These are phyloP conservation scores for Euwallacea similis DNA, from an alignment of 1,140 invertebrate genomes.

Conservation along the genomic window DNA sequence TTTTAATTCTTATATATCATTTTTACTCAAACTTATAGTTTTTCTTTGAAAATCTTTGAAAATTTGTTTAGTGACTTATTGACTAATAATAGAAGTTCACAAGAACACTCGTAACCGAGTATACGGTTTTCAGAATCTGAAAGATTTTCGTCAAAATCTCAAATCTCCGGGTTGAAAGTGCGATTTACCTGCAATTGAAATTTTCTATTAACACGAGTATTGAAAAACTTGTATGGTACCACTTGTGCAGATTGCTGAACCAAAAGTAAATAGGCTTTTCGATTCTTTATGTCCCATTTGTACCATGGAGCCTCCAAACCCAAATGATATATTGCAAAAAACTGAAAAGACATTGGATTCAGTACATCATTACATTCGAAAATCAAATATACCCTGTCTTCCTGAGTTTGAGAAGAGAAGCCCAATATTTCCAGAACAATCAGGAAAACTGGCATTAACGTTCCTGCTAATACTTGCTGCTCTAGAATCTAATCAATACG, in stretches of 20 bases:
- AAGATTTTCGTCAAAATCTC: not conserved
- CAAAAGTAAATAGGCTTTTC: constrained; percentile 7
- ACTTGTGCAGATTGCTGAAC: not conserved
- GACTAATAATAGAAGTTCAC: not conserved
- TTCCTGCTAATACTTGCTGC: not conserved
- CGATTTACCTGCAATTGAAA: constrained; percentile 9
- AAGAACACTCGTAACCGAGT: not conserved
- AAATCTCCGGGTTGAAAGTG: not conserved
- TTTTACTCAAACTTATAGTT: too few species aligned
- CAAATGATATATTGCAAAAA: not conserved
- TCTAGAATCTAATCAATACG: not conserved
- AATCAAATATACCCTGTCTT: constrained; percentile 1
- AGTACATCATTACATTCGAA: too few species aligned
- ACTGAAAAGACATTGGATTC: not conserved
- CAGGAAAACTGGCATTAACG: not conserved
- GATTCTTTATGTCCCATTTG: constrained; percentile 11
- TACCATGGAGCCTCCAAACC: constrained; percentile 7
- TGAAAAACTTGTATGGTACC: not conserved
- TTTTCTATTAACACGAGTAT: not conserved
- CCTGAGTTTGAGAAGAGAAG: not conserved
- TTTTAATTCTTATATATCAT: too few species aligned
- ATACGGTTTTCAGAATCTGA: not conserved
- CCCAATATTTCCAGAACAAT: not conserved
- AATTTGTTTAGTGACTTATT: too few species aligned
- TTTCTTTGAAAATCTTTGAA: too few species aligned